Base-by-base conservation (phyloP, 1,140 invertebrate species). In the Idris sp. region DNA sequence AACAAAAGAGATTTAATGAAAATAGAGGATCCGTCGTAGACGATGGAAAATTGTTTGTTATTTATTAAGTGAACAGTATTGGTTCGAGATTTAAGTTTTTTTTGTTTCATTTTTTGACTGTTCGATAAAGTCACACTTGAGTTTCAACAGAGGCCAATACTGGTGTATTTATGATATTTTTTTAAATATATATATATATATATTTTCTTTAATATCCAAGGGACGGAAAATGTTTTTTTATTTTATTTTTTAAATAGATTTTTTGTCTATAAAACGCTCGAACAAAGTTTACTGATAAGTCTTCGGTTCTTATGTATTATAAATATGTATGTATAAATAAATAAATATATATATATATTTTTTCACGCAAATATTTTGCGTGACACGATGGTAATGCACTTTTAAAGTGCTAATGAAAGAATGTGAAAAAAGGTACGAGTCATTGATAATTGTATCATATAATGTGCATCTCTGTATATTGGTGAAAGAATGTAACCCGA, bases 381-480 rank as follows among this genome's bases (percentile, higher is more conserved):
- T 62, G 64, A 53, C 22, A 44, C 10, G 41, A 68, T 44, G 41
- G 59, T 59, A 11, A 36, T 40, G 59, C 69, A 36, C 65, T 19
- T 38, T 15, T 22, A 11, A 43, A n/a, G 54, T 48, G 40, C 33
- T n/a, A 16, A 10, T 26, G 46, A 65, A 74, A 65, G 53, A 65
- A 65, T 74, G 54, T 46, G 31, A 46, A 74, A 56, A 49, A 61
- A 54, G 30, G 58, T 54, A 56, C 35, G 62, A 74, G 49, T 68
- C 72, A 68, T 58, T 68, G 62, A 67, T 68, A 74, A n/a, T 68
- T 74, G 72, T 68, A 74, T 68, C 33, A 68, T 74, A 67, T n/a
- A n/a, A 58, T 64, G 72, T 62, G 72, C 68, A 74, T 62, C 72
- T 74, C 62, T 67, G 71, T 74, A 74, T 53, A 74, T 67, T 68